Base-by-base conservation (phyloP, 2,113 vertebrate genomes). In the Ochotona princeps region DNA sequence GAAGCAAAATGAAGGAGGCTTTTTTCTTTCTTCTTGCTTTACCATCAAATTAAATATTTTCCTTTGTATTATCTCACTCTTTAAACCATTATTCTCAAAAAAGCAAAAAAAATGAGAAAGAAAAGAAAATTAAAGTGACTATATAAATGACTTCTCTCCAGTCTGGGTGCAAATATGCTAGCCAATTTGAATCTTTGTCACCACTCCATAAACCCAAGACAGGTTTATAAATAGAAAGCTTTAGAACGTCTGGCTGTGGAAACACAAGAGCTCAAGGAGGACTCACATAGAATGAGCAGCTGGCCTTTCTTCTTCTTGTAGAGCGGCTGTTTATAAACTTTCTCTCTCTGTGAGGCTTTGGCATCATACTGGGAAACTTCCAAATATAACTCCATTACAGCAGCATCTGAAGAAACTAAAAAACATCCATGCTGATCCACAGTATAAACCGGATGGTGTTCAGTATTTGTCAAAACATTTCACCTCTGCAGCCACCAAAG, bases 371-470 rank as follows among this genome's bases (percentile, higher is more conserved):
- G 90, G 91, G 96, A 93, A 97, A 91, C 92, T 97, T 96, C 83
- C 87, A 97, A 95, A 97, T 97, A 97, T 97, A 97, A 80, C 88
- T 88, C 80, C 92, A 92, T 92, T 96, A 83, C 61, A 87, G 88
- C 96, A 94, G 66, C 2, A 61, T 81, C 82, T 92, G 80, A 97
- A 94, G 57, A 96, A 96, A 76, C 79, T 92, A 9, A 95, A 96
- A 83, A 90, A 87, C 30, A 83, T 57, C 63, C 67, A 2, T 89
- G 95, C 91, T 96, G 91, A 85, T 75, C 74, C 93, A 74, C 65
- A 86, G 82, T 88, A 60, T 78, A 93, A 73, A 94, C 72, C 80
- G 90, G 73, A 66, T 79, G 82, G 67, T 1, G 38, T 86, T 93
- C 79, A 90, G 17, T 65, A 87, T 79, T 95, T 95, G 78, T 83